phyloP scores from a whole-genome alignment of 2,113 vertebrate species.

The Phaethornis superciliosus region DNA sequence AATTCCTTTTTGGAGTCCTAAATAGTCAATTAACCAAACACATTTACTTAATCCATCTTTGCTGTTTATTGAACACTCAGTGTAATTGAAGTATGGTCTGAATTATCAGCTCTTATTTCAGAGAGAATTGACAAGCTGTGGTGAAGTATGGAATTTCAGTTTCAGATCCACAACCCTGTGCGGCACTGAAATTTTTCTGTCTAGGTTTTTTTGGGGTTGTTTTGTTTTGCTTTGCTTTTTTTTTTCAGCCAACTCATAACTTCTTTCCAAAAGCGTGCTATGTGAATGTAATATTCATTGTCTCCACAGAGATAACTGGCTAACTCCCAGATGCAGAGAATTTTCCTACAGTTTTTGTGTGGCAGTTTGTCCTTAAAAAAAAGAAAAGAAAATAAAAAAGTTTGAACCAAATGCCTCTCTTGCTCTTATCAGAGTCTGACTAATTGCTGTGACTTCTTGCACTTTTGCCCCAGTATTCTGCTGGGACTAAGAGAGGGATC shows the following conservation, averaged over 20 bases:
- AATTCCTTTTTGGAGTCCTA: neutral
- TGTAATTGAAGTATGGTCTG: neutral
- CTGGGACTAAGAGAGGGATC: neutral
- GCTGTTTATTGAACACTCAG: neutral
- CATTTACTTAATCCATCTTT: neutral
- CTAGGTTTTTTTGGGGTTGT: neutral
- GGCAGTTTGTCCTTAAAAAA: neutral
- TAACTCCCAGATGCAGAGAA: neutral
- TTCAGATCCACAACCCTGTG: neutral
- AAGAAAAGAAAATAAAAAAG: neutral
- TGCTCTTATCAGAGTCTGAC: neutral
- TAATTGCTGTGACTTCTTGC: slow-evolving; percentile 40
- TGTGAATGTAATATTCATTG: neutral
- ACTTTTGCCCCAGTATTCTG: slow-evolving; percentile 8
- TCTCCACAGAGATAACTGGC: neutral
- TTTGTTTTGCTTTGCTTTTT: neutral
- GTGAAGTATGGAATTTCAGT: neutral
- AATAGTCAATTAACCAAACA: neutral
- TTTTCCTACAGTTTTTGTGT: neutral
- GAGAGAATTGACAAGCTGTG: neutral
- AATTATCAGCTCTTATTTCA: neutral
- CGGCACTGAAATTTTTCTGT: neutral
- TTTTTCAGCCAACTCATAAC: neutral
- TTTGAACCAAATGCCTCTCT: neutral
- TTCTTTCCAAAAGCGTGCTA: neutral